phyloP scores from a whole-genome alignment of 2,888 invertebrate species.

The Drosophila neotestacea region DNA sequence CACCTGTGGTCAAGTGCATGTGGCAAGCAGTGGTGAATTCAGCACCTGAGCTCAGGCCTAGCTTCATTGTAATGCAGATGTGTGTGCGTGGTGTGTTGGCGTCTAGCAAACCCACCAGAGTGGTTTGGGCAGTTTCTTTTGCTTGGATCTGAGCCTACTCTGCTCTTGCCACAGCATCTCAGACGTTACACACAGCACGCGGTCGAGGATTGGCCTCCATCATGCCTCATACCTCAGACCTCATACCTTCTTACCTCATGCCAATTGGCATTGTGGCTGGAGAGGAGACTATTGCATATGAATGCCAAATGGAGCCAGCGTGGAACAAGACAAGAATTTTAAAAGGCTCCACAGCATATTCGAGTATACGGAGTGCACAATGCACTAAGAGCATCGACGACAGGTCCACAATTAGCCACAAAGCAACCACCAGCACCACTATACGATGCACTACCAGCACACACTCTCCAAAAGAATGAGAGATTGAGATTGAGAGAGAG shows the following conservation, averaged over 20 bases:
- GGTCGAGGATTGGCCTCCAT: constrained; percentile 47
- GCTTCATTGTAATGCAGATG: constrained; percentile 23
- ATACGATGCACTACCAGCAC: neutral
- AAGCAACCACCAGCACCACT: constrained; percentile 26
- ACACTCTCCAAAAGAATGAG: constrained; percentile 3
- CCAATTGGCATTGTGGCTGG: constrained; percentile 6
- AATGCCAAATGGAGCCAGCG: constrained; percentile 53
- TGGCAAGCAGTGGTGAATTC: constrained; percentile 52
- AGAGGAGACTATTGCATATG: constrained; percentile 38
- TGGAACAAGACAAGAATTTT: constrained; percentile 74
- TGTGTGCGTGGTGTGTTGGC: constrained; percentile 54
- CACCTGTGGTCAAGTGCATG: constrained; percentile 73
- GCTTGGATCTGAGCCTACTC: neutral
- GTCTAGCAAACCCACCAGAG: constrained; percentile 63
- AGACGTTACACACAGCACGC: constrained; percentile 56
- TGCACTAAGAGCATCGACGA: constrained; percentile 77
- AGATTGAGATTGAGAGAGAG: constrained; percentile 1
- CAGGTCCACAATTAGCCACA: constrained; percentile 84
- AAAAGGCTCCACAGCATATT: constrained; percentile 53
- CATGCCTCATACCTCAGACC: constrained; percentile 8
- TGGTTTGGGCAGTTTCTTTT: constrained; percentile 71
- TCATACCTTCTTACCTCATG: neutral
- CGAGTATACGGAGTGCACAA: constrained; percentile 24
- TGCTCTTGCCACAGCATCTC: constrained; percentile 22
- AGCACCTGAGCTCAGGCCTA: constrained; percentile 20